Conservation (phyloP, 2,888 invertebrate genomes). For the Fissipunctia ypsillon region DNA sequence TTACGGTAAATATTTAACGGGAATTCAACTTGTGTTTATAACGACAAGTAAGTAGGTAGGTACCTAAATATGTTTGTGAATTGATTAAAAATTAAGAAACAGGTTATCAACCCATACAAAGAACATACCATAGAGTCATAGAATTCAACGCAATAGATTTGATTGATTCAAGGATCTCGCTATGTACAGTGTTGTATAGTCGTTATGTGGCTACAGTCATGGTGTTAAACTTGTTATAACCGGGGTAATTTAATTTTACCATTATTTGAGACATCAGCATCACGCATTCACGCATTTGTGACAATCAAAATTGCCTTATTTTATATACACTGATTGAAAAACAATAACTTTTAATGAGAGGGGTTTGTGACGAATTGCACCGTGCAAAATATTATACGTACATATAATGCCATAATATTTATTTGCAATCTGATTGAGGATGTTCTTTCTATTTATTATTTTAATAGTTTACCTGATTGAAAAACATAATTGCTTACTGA, state of each 20-base stretch:
- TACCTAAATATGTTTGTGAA: neutral
- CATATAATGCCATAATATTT: too few relatives aligned
- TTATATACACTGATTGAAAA: conserved; percentile 16
- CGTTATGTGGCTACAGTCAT: neutral
- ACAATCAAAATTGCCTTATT: neutral
- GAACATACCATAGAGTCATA: neutral
- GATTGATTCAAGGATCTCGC: neutral
- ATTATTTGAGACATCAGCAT: conserved; percentile 7
- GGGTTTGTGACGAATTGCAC: conserved; percentile 17
- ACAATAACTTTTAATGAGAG: neutral
- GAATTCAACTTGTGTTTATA: neutral
- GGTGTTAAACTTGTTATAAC: neutral
- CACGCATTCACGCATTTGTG: neutral
- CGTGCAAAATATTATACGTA: too few relatives aligned
- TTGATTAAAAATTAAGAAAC: neutral
- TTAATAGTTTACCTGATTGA: too few relatives aligned
- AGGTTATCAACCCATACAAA: neutral
- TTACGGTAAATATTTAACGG: neutral
- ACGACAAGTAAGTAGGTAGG: neutral
- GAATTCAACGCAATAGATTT: conserved; percentile 15
- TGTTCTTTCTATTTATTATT: too few relatives aligned
- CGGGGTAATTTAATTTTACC: conserved; percentile 12
- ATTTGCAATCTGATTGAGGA: too few relatives aligned
- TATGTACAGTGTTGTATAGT: neutral
- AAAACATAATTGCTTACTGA: too few relatives aligned